Conservation (phyloP, 2,888 invertebrate species). For the Apodemia hepburni region DNA sequence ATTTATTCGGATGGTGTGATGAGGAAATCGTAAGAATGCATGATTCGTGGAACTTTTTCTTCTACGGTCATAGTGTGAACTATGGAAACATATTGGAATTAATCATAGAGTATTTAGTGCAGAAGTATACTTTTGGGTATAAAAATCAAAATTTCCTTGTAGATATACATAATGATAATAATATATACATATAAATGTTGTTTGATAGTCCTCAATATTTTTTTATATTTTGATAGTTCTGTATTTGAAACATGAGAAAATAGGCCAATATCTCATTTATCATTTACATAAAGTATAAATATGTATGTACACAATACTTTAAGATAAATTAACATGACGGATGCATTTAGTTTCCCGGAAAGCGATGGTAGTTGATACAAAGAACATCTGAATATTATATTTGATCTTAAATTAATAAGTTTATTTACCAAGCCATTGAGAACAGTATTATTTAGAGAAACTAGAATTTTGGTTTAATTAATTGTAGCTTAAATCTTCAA, state of each 20-base stretch:
- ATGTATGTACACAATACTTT: conserved; percentile 51
- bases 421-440: conserved; percentile 78
- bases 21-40: conserved; percentile 45
- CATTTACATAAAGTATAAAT: conserved; percentile 58
- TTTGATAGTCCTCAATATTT: conserved; percentile 80
- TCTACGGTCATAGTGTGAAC: conserved; percentile 61
- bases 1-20: conserved; percentile 63
- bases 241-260: conserved; percentile 75
- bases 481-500: conserved; percentile 61
- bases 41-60: conserved; percentile 53
- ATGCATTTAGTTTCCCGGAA: conserved; percentile 75
- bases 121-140: conserved; percentile 74
- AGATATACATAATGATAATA: conserved; percentile 76
- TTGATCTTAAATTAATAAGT: conserved; percentile 61
- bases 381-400: conserved; percentile 48
- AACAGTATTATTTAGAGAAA: conserved; percentile 79
- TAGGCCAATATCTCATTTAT: conserved; percentile 77
- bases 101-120: conserved; percentile 66
- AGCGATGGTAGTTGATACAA: conserved; percentile 41
- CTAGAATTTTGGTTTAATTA: conserved; percentile 64
- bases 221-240: conserved; percentile 82
- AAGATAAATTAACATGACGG: conserved; percentile 61
- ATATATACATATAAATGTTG: conserved; percentile 77
- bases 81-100: conserved; percentile 57
- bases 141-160: conserved; percentile 71